Percentiles rank a stretch among this genome's conserved stretches.
phyloP scores from a whole-genome alignment of 2,113 vertebrate species.

The Bos taurus region DNA sequence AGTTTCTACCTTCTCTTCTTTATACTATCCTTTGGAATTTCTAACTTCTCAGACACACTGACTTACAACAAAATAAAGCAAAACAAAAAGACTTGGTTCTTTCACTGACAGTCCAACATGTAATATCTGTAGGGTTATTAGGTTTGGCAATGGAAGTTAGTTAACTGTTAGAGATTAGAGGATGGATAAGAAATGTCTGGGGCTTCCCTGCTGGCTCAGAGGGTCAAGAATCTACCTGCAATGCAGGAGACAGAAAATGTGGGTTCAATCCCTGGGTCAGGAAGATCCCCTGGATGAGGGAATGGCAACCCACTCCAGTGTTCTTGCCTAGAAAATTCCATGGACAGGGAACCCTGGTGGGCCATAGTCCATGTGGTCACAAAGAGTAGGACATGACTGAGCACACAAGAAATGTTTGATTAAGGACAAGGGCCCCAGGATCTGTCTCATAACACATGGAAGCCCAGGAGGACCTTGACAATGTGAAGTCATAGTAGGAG shows the following conservation, averaged over 20 bases:
- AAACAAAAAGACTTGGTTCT: background rate
- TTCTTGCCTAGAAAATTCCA: background rate
- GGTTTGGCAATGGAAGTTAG: background rate
- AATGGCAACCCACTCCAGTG: background rate
- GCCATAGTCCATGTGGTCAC: background rate
- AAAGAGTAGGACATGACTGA: background rate
- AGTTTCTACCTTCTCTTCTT: background rate
- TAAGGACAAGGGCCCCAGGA: background rate
- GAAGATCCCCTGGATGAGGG: background rate
- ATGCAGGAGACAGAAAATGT: background rate
- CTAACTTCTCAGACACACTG: background rate
- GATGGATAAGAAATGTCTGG: background rate
- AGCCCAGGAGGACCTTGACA: background rate
- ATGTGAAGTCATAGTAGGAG: background rate
- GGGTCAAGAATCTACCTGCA: background rate
- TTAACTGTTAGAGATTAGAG: background rate
- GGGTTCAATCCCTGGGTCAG: background rate
- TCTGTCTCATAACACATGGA: background rate
- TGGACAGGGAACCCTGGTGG: background rate
- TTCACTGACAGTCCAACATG: background rate
- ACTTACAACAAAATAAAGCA: background rate
- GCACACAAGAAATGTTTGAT: background rate
- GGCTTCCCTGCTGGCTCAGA: background rate
- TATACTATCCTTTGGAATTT: background rate
- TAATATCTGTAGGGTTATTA: background rate